Evolutionary conservation across 2,797 vertebrate genomes (phyloP).

Genomic region (Enteromius argenteus): DNA sequence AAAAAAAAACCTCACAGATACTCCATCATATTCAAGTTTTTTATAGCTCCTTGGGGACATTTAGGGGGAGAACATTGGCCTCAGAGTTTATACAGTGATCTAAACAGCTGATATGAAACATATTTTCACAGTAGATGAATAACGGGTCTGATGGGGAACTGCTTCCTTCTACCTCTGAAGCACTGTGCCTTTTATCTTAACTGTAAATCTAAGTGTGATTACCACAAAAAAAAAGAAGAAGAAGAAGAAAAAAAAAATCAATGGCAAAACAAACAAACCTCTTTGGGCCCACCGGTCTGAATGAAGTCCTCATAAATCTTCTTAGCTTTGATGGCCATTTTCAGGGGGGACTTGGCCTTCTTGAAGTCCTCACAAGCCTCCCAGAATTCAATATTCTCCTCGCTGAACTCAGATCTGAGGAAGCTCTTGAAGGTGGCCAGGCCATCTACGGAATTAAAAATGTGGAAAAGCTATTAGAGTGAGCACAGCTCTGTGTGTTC

Average conservation of each 20-base stretch:
- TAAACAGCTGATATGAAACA: slow-evolving; percentile 38
- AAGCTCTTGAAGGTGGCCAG: slow-evolving; percentile 88
- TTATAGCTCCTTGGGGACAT: neutral
- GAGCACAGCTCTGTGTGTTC: slow-evolving; percentile 14
- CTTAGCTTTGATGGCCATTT: slow-evolving; percentile 89
- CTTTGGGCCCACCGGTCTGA: slow-evolving; percentile 90
- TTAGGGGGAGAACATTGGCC: neutral
- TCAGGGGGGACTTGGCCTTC: slow-evolving; percentile 85
- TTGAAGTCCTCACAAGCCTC: slow-evolving; percentile 93
- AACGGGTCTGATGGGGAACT: neutral
- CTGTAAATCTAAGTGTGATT: slow-evolving; percentile 13
- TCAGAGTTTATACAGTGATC: slow-evolving; percentile 11
- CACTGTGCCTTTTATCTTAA: neutral
- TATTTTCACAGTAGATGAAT: slow-evolving; percentile 27
- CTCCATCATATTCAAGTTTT: neutral
- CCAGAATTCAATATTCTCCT: slow-evolving; percentile 98
- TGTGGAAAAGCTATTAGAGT: slow-evolving; percentile 20
- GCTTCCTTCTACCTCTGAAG: neutral
- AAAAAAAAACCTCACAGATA: neutral
- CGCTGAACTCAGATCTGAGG: slow-evolving; percentile 96
- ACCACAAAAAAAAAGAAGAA: neutral
- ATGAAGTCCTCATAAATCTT: slow-evolving; percentile 97
- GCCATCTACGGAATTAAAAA: slow-evolving; percentile 79
- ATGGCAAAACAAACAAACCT: slow-evolving; percentile 80
- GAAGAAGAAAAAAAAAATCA: neutral